Evolutionary conservation across 2,888 invertebrate genomes (phyloP), one percentile per base, ranked within the genome.

Genomic region (Aphidius colemani): DNA sequence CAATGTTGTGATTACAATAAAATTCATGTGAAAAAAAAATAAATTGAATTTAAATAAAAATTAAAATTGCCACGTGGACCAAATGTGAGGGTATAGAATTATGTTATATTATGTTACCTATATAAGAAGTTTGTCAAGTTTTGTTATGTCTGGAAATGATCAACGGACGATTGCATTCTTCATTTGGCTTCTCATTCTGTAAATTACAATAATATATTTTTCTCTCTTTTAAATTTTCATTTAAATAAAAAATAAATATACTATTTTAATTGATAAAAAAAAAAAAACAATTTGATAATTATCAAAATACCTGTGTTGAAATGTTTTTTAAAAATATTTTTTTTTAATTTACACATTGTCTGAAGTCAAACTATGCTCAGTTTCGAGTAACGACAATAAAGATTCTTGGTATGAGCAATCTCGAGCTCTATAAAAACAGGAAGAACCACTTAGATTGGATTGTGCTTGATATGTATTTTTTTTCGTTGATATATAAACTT

Each of bases 371-470:
- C 4, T 30, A 30, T 30, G 3, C 44, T 8, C 57, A 39, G 13
- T 30, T 30, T 39, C 50, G 55, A 55, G 46, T 11, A 30, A 30
- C 30, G 30, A 18, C 18, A 18, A 18, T 18, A 18, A 18, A 18
- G 18, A 30, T 48, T 48, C n/a, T 39, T 44, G 10, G 9, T 53
- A 18, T 9, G 55, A 13, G 44, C 61, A 45, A 13, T 50, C 53
- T 55, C 51, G 51, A 46, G 53, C 53, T 30, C 65, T 64, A 68
- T 67, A 62, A 75, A 78, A 78, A 78, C 77, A 78, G 78, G 77
- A 78, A 77, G 77, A 71, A 73, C 78, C 77, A 78, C 76, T 79
- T 78, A 74, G 72, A 78, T 78, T 78, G 71, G 73, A 72, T 53
- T 69, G 64, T 70, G 71, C 67, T 62, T 51, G 51, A 62, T 61